Conservation (phyloP, 2,797 vertebrate species). For the Paguma larvata region DNA sequence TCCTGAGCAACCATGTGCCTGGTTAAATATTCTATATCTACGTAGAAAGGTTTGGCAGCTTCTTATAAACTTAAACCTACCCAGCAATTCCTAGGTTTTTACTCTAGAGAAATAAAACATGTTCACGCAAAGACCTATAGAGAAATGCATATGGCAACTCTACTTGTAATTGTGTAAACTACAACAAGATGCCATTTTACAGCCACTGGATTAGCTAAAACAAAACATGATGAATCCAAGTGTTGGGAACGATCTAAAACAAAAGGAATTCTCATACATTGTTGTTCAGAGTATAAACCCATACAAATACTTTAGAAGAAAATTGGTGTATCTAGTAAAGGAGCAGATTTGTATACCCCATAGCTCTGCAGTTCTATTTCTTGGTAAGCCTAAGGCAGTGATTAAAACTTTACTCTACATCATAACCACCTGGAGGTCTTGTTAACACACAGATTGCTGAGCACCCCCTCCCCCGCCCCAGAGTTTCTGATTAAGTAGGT, state of each 20-base stretch:
- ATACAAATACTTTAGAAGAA: not conserved
- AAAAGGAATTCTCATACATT: not conserved
- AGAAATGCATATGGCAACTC: not conserved
- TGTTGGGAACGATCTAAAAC: not conserved
- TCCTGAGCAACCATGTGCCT: not conserved
- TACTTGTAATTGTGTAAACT: not conserved
- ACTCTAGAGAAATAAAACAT: not conserved
- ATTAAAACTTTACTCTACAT: not conserved
- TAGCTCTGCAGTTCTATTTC: not conserved
- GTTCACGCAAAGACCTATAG: not conserved
- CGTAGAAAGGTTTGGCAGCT: not conserved
- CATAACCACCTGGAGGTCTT: not conserved
- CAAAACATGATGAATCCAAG: not conserved
- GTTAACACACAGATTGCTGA: not conserved
- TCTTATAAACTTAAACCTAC: not conserved
- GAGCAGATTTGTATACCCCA: not conserved
- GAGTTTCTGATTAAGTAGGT: not conserved
- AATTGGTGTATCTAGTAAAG: not conserved
- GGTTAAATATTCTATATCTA: not conserved
- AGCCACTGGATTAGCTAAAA: not conserved
- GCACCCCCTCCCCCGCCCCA: not conserved
- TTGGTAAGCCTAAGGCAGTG: not conserved
- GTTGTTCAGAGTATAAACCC: not conserved
- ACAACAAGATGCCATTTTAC: not conserved
- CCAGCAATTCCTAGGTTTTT: not conserved